Evolutionary conservation across 2,113 vertebrate species (phyloP).

Genomic region (Irena cyanogastra): DNA sequence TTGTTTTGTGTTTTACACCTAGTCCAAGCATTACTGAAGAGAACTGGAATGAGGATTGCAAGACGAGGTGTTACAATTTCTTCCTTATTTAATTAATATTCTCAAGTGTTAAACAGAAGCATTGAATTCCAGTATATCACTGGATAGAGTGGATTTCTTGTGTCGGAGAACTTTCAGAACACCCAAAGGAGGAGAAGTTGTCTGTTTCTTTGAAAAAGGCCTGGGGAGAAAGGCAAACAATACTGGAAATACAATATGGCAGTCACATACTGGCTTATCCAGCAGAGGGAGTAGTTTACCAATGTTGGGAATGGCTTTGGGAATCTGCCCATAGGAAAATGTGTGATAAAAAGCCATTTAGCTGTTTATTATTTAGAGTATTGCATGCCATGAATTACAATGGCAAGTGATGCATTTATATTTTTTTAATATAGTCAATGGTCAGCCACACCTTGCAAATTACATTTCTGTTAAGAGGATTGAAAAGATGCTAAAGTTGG

Average conservation of each 20-base stretch:
- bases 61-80: not conserved
- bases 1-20: not conserved
- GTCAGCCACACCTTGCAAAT: not conserved
- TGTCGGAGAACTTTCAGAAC: not conserved
- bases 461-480: not conserved
- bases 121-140: not conserved
- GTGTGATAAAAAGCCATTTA: not conserved
- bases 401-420: not conserved
- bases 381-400: not conserved
- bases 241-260: not conserved
- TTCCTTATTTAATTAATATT: not conserved
- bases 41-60: not conserved
- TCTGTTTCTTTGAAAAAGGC: not conserved
- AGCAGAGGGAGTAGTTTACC: conserved; percentile 62
- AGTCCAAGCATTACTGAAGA: not conserved
- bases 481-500: not conserved
- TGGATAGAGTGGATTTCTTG: not conserved
- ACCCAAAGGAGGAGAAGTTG: not conserved
- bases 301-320: not conserved
- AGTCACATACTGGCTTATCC: not conserved
- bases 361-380: not conserved
- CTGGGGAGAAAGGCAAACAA: rapidly evolving
- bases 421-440: not conserved
- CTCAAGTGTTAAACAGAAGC: not conserved
- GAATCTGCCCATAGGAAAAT: not conserved